phyloP scores from a whole-genome alignment of 1,140 invertebrate genomes.

The Aricia agestis region DNA sequence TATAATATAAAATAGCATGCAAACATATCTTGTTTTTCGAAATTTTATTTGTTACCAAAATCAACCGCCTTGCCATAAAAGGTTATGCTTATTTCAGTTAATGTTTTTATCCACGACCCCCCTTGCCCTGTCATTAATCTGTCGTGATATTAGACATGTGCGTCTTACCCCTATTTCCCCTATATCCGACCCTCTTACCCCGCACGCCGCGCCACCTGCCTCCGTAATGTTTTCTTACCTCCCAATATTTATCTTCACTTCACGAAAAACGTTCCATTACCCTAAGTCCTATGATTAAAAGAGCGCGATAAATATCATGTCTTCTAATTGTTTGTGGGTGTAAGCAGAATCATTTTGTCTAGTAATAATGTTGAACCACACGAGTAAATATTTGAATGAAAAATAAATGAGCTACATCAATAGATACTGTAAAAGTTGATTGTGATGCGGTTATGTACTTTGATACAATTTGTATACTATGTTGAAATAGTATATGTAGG shows the following conservation, averaged over 20 bases:
- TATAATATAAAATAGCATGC: too few relatives aligned
- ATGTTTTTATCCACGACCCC: neutral
- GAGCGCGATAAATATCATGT: neutral
- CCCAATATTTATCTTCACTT: constrained; percentile 3
- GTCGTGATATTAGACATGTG: neutral
- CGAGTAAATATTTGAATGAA: too few relatives aligned
- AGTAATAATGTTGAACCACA: too few relatives aligned
- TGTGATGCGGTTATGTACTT: too few relatives aligned
- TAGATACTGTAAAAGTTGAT: too few relatives aligned
- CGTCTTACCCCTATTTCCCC: neutral
- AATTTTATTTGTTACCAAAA: too few relatives aligned
- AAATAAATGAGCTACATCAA: too few relatives aligned
- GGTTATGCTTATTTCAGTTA: neutral
- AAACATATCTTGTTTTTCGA: too few relatives aligned
- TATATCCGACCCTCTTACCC: neutral
- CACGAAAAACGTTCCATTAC: neutral
- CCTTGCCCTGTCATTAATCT: neutral
- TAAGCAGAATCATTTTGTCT: too few relatives aligned
- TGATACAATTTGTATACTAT: too few relatives aligned
- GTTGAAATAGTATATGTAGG: too few relatives aligned
- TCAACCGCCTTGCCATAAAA: neutral
- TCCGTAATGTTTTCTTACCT: neutral
- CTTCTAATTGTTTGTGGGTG: neutral
- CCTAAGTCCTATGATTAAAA: neutral
- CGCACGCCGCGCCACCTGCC: neutral